Percentiles rank a stretch among this genome's conserved stretches.
These are phyloP conservation scores for Bos javanicus DNA, from an alignment of 2,113 vertebrate species.

Conservation along the genomic window DNA sequence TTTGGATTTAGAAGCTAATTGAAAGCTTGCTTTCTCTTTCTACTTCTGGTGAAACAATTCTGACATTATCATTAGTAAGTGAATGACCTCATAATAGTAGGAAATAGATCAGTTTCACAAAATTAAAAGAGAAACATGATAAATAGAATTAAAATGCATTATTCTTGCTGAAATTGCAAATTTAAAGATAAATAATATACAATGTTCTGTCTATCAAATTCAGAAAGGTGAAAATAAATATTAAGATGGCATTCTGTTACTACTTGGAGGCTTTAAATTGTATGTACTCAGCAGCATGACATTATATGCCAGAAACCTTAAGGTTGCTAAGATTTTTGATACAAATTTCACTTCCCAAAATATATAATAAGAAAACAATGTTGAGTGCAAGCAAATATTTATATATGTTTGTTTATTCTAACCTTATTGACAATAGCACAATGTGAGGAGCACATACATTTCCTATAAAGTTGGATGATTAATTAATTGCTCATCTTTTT, in stretches of 20 bases:
- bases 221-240: neutral
- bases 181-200: neutral
- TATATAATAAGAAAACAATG: neutral
- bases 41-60: neutral
- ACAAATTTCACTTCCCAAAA: neutral
- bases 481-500: neutral
- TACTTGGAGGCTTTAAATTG: neutral
- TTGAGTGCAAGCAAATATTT: neutral
- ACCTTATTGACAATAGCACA: neutral
- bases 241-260: neutral
- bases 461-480: neutral
- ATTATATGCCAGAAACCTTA: neutral
- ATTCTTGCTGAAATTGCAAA: neutral
- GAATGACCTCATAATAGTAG: neutral
- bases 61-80: neutral
- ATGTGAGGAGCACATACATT: neutral
- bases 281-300: neutral
- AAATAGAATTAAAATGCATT: neutral
- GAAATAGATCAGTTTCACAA: neutral
- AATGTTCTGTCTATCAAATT: neutral
- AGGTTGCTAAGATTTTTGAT: neutral
- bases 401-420: neutral
- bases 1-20: neutral
- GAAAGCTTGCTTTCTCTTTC: neutral
- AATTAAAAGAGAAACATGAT: neutral